Evolutionary conservation across 2,888 invertebrate species (phyloP).

Genomic region (Lycocerus yunnanus): DNA sequence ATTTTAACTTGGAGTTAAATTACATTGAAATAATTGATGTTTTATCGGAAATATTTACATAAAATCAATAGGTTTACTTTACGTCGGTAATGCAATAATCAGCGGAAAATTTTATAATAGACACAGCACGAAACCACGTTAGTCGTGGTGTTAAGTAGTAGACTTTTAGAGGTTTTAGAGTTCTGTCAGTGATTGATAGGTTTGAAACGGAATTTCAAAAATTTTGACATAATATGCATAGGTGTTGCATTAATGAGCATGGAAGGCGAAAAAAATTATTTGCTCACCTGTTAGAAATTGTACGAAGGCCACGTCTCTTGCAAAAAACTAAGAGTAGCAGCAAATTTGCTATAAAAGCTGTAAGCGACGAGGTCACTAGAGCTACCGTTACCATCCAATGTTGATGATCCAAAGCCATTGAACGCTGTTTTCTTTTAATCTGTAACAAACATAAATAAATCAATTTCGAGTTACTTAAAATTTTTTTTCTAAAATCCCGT

Average conservation of each 20-base stretch:
- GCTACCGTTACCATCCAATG: conserved; percentile 52
- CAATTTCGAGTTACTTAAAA: background rate
- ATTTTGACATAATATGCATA: background rate
- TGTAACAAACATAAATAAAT: conserved; percentile 5
- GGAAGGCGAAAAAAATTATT: background rate
- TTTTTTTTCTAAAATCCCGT: background rate
- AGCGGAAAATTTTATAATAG: background rate
- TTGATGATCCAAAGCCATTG: conserved; percentile 36
- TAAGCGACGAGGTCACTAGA: conserved; percentile 53
- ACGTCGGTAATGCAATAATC: background rate
- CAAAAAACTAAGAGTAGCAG: conserved; percentile 76
- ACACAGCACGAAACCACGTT: background rate
- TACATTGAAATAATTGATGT: background rate
- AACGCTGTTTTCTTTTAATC: background rate
- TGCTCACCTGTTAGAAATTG: conserved; percentile 77
- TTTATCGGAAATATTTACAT: background rate
- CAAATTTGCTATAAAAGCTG: conserved; percentile 73
- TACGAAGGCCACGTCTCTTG: conserved; percentile 72
- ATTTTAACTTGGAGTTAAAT: background rate
- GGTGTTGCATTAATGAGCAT: background rate
- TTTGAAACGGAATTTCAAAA: too few relatives aligned
- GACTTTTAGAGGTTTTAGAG: background rate
- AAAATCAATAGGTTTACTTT: background rate
- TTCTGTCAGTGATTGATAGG: too few relatives aligned
- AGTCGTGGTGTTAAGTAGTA: background rate